A percentile compares a stretch with the other conserved stretches of the same genome.
Conservation (phyloP, 2,888 invertebrate species). For the Cheilosia pagana region DNA sequence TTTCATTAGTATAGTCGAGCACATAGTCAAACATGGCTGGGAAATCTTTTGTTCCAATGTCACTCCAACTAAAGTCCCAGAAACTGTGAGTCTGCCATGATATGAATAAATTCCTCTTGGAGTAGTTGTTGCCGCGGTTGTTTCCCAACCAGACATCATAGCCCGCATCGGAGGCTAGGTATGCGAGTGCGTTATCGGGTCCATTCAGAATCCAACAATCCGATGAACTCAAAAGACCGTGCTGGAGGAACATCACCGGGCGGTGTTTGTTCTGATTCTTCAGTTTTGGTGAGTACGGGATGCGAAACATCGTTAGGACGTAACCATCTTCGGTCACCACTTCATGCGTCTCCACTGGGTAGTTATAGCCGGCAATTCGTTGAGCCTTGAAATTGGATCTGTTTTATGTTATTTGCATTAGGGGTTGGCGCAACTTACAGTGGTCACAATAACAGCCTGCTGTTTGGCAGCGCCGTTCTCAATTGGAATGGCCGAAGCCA, state of each 20-base stretch:
- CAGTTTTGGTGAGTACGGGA: slow-evolving; percentile 76
- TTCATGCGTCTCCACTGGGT: slow-evolving; percentile 73
- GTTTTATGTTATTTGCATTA: background rate
- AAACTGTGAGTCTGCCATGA: slow-evolving; percentile 85
- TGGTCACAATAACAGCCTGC: slow-evolving; percentile 2
- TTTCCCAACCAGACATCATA: slow-evolving; percentile 93
- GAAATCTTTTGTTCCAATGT: slow-evolving; percentile 89
- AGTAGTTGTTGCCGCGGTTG: slow-evolving; percentile 88
- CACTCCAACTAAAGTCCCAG: slow-evolving; percentile 88
- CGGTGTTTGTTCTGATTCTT: slow-evolving; percentile 52
- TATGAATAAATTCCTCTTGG: slow-evolving; percentile 84
- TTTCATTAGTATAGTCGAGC: slow-evolving; percentile 85
- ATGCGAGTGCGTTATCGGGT: slow-evolving; percentile 85
- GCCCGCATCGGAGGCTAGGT: slow-evolving; percentile 86
- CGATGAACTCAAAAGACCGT: slow-evolving; percentile 89
- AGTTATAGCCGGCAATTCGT: slow-evolving; percentile 79
- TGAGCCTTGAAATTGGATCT: slow-evolving; percentile 76
- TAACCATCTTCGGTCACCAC: slow-evolving; percentile 76
- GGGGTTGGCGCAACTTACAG: slow-evolving; percentile 29
- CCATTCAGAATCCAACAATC: slow-evolving; percentile 90
- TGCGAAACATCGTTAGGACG: slow-evolving; percentile 76
- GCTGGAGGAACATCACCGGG: slow-evolving; percentile 86
- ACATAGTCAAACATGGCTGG: slow-evolving; percentile 92
- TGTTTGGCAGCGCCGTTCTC: too few species aligned
- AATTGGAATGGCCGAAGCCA: background rate